phyloP scores from a whole-genome alignment of 2,888 invertebrate genomes.

The Cephus pygmeus region DNA sequence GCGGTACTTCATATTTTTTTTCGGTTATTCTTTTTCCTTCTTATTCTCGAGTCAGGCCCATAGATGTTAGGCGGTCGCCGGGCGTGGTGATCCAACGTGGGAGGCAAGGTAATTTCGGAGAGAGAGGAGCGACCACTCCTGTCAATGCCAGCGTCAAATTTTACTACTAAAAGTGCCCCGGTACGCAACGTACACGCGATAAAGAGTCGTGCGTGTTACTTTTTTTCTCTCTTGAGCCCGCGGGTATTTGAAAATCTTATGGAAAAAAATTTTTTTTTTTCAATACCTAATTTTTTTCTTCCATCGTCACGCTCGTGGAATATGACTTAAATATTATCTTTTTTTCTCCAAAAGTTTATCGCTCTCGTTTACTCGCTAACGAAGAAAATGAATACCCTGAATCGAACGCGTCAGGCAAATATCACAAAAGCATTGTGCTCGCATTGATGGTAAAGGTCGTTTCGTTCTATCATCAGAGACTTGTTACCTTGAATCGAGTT shows the following conservation, averaged over 20 bases:
- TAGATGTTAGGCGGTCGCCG: constrained; percentile 37
- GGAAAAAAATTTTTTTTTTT: not conserved
- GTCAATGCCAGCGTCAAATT: constrained; percentile 59
- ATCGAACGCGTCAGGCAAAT: not conserved
- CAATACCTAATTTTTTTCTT: not conserved
- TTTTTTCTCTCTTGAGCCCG: not conserved
- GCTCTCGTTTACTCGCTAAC: not conserved
- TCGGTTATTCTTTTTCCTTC: not conserved
- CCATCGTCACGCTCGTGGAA: not conserved
- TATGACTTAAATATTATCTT: not conserved
- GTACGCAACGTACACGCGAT: not conserved
- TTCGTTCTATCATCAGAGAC: constrained; percentile 61
- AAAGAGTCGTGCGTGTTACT: not conserved
- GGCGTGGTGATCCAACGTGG: constrained; percentile 58
- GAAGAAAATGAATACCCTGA: not conserved
- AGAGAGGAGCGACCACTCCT: constrained; percentile 63
- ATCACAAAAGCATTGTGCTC: constrained; percentile 39
- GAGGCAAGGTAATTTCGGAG: constrained; percentile 63
- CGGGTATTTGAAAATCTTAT: not conserved
- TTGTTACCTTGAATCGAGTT: constrained; percentile 62
- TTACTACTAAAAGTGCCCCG: not conserved
- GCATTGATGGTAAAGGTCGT: constrained; percentile 64
- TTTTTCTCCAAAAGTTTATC: not conserved
- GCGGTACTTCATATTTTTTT: not conserved
- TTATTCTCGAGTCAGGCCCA: not conserved